phyloP scores from a whole-genome alignment of 92 coral and sea anemone species.

The Anthopleura xanthogrammica region DNA sequence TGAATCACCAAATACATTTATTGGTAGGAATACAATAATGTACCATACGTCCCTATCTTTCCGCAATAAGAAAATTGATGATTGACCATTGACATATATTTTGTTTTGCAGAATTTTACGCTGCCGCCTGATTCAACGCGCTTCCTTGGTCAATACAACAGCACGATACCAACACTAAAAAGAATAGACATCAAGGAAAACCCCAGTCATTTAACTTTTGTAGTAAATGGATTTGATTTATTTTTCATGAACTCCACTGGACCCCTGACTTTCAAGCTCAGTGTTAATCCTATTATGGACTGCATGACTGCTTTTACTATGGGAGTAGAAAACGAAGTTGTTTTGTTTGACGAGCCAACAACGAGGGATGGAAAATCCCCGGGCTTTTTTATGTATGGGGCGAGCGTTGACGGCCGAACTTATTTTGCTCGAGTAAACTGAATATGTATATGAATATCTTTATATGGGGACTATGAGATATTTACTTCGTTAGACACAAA shows the following conservation, averaged over 20 bases:
- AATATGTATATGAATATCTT: background rate
- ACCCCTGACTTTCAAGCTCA: constrained; percentile 45
- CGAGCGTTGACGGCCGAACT: constrained; percentile 53
- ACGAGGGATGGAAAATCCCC: constrained; percentile 41
- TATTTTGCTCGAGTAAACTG: constrained; percentile 16
- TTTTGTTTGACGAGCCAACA: constrained; percentile 51
- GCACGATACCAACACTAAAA: constrained; percentile 32
- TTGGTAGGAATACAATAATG: no score
- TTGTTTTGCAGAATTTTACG: constrained; percentile 14
- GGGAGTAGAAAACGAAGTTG: constrained; percentile 49
- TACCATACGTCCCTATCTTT: no score
- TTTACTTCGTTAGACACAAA: no score
- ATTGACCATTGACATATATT: background rate
- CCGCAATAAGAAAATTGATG: no score
- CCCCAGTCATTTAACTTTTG: constrained; percentile 17
- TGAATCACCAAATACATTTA: no score
- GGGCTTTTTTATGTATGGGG: constrained; percentile 60
- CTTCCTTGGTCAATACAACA: constrained; percentile 51
- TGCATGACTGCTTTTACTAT: constrained; percentile 21
- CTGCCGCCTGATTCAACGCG: constrained; percentile 52
- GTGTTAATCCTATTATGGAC: background rate
- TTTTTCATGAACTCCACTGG: constrained; percentile 36
- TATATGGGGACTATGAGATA: no score
- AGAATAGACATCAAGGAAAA: constrained; percentile 48
- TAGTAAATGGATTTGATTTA: constrained; percentile 7